Base-by-base conservation (phyloP, 1,140 invertebrate genomes). In the Cotesia chilonis region DNA sequence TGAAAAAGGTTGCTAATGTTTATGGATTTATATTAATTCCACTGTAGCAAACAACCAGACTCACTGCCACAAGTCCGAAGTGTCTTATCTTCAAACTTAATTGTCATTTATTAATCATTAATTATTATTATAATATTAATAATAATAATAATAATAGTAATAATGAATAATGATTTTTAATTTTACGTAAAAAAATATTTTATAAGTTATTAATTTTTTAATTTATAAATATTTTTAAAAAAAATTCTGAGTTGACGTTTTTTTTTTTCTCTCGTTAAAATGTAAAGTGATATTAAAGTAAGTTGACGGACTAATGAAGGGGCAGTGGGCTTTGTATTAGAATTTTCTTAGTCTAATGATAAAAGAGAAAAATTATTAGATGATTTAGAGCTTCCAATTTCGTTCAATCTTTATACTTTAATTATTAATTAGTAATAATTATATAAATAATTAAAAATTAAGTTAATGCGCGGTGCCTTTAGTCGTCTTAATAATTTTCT, bases 231-330 rank as follows among this genome's bases (percentile, higher is more conserved):
- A 47, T 47, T 47, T 47, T 2, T 2, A 9, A 47, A 47, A 73
- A 73, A 17, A 17, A 17, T 41, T 9, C 38, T 41, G 1, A 41
- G 38, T 41, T 75, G 41, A 75, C 38, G 72, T 73, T 59, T 68
- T 59, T 67, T 35, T 47, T 47, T 47, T 47, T 47, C 5, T 47
- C 5, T 47, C 0, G 5, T 47, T 47, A 47, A 47, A 47, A 6
- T 47, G 41, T 47, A 47, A 6, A 47, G 41, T 47, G 41, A 47
- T 47, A 47, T 47, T 47, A 47, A 47, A 6, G 41, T 47, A 47
- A 47, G 41, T 41, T 10, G 41, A 0, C 7, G 41, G 41, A 47
- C 41, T 2, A 47, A 6, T 47, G 10, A 47, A 6, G 6, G 10
- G 41, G 41, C 41, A 47, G 41, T 47, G 41, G 41, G 41, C 5